These are phyloP conservation scores for Forbesichthys papilliferus DNA, from an alignment of 2,113 vertebrate genomes.

Conservation along the genomic window DNA sequence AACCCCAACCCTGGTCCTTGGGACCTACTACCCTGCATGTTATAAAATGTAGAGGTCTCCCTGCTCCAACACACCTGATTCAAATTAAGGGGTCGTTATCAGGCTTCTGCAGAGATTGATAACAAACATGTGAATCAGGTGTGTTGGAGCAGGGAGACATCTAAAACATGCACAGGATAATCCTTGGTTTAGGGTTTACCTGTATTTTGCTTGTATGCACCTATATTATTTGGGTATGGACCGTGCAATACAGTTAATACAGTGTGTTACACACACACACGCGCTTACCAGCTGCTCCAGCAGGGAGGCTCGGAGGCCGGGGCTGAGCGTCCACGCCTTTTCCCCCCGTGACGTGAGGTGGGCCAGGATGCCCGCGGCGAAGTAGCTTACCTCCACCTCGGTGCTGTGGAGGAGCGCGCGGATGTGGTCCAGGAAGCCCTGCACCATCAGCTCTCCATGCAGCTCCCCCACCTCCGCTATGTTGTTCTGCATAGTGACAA, in stretches of 20 bases:
- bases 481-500: slow-evolving; percentile 83
- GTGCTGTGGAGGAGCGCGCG: slow-evolving; percentile 89
- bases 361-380: slow-evolving; percentile 95
- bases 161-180: too few relatives aligned
- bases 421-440: slow-evolving; percentile 95
- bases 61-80: too few relatives aligned
- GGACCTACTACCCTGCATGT: too few relatives aligned
- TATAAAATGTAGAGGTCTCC: too few relatives aligned
- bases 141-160: too few relatives aligned
- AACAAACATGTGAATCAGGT: too few relatives aligned
- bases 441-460: slow-evolving; percentile 94
- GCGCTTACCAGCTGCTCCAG: slow-evolving; percentile 89
- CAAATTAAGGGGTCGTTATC: too few relatives aligned
- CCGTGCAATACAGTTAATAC: neutral
- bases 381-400: slow-evolving; percentile 98
- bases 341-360: slow-evolving; percentile 96
- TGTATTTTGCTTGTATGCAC: too few relatives aligned
- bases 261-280: neutral
- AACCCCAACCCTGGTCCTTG: too few relatives aligned
- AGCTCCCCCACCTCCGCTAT: slow-evolving; percentile 97
- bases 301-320: slow-evolving; percentile 82
- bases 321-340: slow-evolving; percentile 88
- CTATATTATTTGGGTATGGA: neutral
- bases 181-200: too few relatives aligned
- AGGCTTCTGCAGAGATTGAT: too few relatives aligned